phyloP scores from a whole-genome alignment of 1,140 invertebrate genomes.

The Trichonephila clavata region DNA sequence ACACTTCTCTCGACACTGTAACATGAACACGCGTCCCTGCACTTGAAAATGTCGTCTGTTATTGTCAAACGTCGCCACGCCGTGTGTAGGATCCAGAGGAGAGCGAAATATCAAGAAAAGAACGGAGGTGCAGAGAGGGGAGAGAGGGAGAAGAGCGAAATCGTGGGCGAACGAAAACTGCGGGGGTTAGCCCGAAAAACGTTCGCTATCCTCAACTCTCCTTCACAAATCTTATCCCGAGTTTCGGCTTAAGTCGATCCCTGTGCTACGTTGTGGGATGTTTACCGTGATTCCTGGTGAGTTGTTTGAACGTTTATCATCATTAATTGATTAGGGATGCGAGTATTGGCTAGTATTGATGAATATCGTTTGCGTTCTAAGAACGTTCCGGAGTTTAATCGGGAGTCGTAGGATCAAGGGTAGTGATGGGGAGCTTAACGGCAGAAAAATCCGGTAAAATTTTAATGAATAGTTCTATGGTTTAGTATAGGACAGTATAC shows the following conservation, averaged over 20 bases:
- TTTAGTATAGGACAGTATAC: too few relatives aligned
- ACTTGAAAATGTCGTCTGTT: neutral
- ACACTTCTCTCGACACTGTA: neutral
- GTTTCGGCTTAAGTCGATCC: neutral
- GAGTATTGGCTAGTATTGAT: neutral
- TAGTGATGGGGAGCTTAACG: too few relatives aligned
- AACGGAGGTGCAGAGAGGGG: neutral
- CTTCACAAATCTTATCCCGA: conserved; percentile 16
- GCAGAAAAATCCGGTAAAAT: too few relatives aligned
- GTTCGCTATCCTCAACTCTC: conserved; percentile 26
- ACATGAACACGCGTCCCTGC: neutral
- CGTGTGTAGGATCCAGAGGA: too few relatives aligned
- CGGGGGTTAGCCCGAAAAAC: conserved; percentile 56
- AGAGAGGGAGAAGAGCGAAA: neutral
- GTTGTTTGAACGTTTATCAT: neutral
- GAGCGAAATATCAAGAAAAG: neutral
- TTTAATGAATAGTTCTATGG: too few relatives aligned
- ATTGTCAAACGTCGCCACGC: neutral
- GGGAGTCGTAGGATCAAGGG: neutral
- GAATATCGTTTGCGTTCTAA: neutral
- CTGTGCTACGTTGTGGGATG: neutral
- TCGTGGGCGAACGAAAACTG: conserved; percentile 67
- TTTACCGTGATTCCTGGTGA: neutral
- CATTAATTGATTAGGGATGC: neutral
- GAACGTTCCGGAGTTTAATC: neutral